phyloP scores from a whole-genome alignment of 2,113 vertebrate species.

The Gallinago undulata region DNA sequence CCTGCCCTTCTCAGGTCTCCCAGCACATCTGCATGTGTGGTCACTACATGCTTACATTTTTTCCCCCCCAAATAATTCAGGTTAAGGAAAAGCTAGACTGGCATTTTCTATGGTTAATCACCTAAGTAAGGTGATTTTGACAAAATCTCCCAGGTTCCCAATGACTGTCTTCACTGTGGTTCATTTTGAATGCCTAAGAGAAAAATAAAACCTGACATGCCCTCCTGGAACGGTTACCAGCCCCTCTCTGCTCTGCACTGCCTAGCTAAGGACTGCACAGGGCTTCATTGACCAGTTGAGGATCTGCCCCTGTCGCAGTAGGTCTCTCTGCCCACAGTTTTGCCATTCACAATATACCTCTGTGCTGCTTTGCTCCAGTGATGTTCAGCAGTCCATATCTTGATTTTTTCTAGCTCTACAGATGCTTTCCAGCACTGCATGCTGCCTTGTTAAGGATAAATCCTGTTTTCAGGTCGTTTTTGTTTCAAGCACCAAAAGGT shows the following conservation, averaged over 20 bases:
- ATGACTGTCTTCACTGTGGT: not conserved
- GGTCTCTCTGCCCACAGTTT: not conserved
- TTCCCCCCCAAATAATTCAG: not conserved
- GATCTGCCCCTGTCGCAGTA: not conserved
- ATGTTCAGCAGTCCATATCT: not conserved
- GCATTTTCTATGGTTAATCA: fast-evolving
- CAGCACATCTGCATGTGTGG: not conserved
- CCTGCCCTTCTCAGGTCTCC: not conserved
- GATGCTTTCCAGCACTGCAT: not conserved
- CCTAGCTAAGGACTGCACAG: not conserved
- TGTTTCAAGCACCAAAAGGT: not conserved
- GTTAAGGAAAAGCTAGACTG: not conserved
- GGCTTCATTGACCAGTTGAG: fast-evolving
- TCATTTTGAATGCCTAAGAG: not conserved
- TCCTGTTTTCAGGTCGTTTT: conserved; percentile 11
- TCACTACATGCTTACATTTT: not conserved
- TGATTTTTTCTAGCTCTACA: not conserved
- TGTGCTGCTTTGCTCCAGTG: not conserved
- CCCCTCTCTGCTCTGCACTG: not conserved
- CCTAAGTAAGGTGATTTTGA: not conserved
- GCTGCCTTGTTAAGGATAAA: not conserved
- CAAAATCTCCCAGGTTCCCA: not conserved
- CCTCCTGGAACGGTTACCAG: not conserved
- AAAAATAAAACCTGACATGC: not conserved
- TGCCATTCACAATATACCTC: not conserved